Evolutionary conservation across 2,113 vertebrate species (phyloP).

Genomic region (Scytalopus superciliaris): DNA sequence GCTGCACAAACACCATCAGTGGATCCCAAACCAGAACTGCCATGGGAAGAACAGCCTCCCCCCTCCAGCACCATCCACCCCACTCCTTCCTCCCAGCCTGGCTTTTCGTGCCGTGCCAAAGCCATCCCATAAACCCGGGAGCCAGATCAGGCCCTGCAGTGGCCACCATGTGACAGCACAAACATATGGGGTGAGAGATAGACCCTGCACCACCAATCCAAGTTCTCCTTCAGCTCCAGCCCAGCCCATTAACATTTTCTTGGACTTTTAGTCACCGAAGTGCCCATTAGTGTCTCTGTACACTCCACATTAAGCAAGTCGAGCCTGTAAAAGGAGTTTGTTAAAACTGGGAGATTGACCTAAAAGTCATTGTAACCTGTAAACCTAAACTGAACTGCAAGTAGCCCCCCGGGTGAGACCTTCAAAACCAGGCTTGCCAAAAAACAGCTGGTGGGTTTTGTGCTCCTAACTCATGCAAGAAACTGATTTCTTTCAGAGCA

Average conservation of each 20-base stretch:
- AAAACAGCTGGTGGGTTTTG: background rate
- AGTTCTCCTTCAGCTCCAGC: background rate
- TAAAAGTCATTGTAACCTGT: background rate
- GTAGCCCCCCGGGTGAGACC: background rate
- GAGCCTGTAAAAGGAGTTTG: background rate
- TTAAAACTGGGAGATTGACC: rapidly evolving
- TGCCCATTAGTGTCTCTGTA: background rate
- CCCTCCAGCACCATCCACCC: background rate
- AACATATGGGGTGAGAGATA: conserved; percentile 26
- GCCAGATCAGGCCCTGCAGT: background rate
- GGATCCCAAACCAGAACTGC: background rate
- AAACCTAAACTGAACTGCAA: background rate
- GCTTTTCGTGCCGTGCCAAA: background rate
- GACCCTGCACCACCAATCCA: background rate
- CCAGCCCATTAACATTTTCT: background rate
- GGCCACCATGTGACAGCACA: background rate
- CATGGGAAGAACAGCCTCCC: background rate
- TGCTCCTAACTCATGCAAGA: background rate
- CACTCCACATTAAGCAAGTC: background rate
- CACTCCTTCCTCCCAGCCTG: background rate
- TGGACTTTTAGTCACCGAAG: background rate
- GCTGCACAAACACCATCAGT: background rate
- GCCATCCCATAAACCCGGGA: background rate
- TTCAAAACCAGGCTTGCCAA: background rate
- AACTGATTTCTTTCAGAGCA: rapidly evolving